Evolutionary conservation across 2,797 vertebrate genomes (phyloP), one percentile per base, ranked within the genome.

Genomic region (Linurgus olivaceus): DNA sequence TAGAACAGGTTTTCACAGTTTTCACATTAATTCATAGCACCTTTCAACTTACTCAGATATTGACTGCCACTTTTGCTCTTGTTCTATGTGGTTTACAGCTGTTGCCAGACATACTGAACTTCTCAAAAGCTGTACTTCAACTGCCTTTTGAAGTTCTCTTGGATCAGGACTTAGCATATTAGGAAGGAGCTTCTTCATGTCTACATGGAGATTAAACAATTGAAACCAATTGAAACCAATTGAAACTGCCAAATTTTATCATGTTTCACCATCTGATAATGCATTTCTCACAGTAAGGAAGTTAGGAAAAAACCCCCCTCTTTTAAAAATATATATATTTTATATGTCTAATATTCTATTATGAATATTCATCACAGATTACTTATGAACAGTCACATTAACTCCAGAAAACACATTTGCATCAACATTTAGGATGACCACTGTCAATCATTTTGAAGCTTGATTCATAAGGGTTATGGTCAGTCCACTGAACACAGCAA

Each of bases 121-220:
- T 97, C 99, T 98, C 72, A 99, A 97, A 67, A 99, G 98, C 97
- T 99, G 99, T 38, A 99, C 99, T 97, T 99, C 99, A 55, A 99
- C 99, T 89, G 99, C 99, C 96, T 99, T 99, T 97, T 99, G 99
- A 93, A 99, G 98, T 97, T 99, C 99, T 20, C 98, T 98, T 13
- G 99, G 99, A 97, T 99, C 99, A 68, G 99, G 99, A 96, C 99
- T 99, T 86, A 99, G 95, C 97, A 99, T 98, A 78, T 98, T 99
- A 55, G 99, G 99, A 92, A 99, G 98, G 17, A 99, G 98, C 80
- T 98, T 98, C 97, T 99, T 99, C 96, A 99, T 98, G 94, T 99
- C 99, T 99, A 95, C 10, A 71, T 40, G 89, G 63, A 88, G 48
- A 94, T 87, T 28, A 94, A 86, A 91, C 14, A 95, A 79, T 75